These are phyloP conservation scores for Ornithoptera priamus DNA, from an alignment of 2,888 invertebrate species.

Conservation along the genomic window DNA sequence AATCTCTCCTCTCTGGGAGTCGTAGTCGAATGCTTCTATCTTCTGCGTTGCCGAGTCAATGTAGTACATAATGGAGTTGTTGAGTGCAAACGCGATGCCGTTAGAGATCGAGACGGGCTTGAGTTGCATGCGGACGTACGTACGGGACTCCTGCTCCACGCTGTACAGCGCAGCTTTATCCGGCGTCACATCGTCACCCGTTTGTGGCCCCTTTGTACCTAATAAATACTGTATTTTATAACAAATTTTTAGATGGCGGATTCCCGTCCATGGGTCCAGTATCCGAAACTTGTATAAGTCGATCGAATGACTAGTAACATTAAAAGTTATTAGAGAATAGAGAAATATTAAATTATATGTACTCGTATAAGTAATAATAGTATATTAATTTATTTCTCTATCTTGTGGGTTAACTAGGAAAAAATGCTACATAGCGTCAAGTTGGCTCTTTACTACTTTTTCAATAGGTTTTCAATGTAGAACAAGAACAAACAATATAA, in stretches of 20 bases:
- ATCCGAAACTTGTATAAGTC: too few relatives aligned
- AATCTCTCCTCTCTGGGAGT: constrained; percentile 59
- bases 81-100: constrained; percentile 86
- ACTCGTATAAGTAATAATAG: too few relatives aligned
- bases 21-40: constrained; percentile 85
- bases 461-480: too few relatives aligned
- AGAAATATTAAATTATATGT: too few relatives aligned
- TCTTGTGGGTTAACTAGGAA: too few relatives aligned
- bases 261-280: not conserved
- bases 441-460: too few relatives aligned
- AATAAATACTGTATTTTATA: constrained; percentile 1
- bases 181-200: constrained; percentile 65
- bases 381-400: too few relatives aligned
- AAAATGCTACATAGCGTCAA: too few relatives aligned
- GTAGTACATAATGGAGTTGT: constrained; percentile 85
- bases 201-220: constrained; percentile 83
- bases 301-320: too few relatives aligned
- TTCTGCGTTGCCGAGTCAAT: constrained; percentile 84
- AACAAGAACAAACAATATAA: too few relatives aligned
- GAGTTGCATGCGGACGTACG: constrained; percentile 45
- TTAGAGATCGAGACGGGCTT: constrained; percentile 84
- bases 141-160: constrained; percentile 55
- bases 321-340: too few relatives aligned
- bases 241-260: not conserved
- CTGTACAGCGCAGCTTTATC: constrained; percentile 80